phyloP scores from a whole-genome alignment of 1,140 invertebrate species.

The Monochamus saltuarius region DNA sequence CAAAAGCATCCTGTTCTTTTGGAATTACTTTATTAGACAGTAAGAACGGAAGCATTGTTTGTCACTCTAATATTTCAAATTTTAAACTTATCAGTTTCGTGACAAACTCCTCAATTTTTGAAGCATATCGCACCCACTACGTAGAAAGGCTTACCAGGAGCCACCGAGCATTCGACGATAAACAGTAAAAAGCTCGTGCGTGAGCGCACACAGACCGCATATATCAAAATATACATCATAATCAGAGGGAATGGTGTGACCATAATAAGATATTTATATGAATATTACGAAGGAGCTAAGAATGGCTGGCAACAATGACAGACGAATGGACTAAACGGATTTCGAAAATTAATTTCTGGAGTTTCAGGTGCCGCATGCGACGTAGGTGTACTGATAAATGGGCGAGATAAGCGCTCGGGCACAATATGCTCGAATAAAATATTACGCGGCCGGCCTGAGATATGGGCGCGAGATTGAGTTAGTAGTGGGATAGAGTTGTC shows the following conservation, averaged over 20 bases:
- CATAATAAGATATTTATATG: slow-evolving; percentile 40
- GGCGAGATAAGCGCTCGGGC: slow-evolving; percentile 31
- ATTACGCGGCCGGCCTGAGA: slow-evolving; percentile 19
- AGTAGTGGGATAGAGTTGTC: slow-evolving; percentile 10
- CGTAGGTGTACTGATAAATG: slow-evolving; percentile 41
- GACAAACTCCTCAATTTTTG: too few relatives aligned
- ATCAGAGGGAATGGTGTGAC: slow-evolving; percentile 30
- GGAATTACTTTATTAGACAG: too few relatives aligned
- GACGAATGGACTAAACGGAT: slow-evolving; percentile 33
- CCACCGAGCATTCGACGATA: too few relatives aligned
- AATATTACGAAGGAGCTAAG: slow-evolving; percentile 33
- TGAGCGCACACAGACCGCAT: too few relatives aligned
- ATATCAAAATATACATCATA: slow-evolving; percentile 34
- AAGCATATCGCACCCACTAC: too few relatives aligned
- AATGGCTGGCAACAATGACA: slow-evolving; percentile 34
- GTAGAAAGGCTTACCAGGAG: too few relatives aligned
- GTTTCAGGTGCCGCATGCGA: slow-evolving; percentile 27
- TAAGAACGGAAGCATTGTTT: too few relatives aligned
- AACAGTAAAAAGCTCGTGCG: too few relatives aligned
- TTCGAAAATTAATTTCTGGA: slow-evolving; percentile 40
- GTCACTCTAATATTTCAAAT: too few relatives aligned
- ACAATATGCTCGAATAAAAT: slow-evolving; percentile 36
- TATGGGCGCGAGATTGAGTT: slow-evolving; percentile 5
- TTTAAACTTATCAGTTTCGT: too few relatives aligned
- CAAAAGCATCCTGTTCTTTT: too few relatives aligned